These are phyloP conservation scores for Tautogolabrus adspersus DNA, from an alignment of 2,113 vertebrate genomes.

Conservation along the genomic window DNA sequence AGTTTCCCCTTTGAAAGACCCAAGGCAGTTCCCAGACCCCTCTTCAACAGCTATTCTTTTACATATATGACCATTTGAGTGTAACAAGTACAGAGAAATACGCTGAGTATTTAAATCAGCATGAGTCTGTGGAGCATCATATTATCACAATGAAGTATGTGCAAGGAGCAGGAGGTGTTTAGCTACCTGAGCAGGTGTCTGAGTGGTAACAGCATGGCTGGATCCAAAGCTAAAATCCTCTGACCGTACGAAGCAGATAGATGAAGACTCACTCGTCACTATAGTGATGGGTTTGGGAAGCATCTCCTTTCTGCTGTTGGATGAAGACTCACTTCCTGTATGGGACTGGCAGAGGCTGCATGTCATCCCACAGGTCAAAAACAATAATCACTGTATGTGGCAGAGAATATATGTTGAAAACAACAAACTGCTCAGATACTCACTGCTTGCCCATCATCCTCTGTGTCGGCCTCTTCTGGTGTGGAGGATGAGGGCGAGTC, in stretches of 20 bases:
- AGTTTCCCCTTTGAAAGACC: neutral
- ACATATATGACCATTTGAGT: too few species aligned
- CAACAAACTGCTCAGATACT: constrained; percentile 62
- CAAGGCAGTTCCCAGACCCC: neutral
- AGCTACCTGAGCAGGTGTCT: constrained; percentile 81
- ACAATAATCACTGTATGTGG: constrained; percentile 27
- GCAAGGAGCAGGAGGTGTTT: neutral
- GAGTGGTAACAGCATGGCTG: constrained; percentile 79
- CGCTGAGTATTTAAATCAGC: too few species aligned
- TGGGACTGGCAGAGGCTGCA: constrained; percentile 86
- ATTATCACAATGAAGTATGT: neutral
- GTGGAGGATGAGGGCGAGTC: constrained; percentile 87
- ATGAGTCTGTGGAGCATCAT: neutral
- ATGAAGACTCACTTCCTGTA: constrained; percentile 93
- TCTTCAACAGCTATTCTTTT: neutral
- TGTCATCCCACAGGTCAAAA: constrained; percentile 68
- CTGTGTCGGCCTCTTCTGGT: constrained; percentile 84
- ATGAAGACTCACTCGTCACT: constrained; percentile 89
- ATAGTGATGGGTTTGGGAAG: constrained; percentile 89
- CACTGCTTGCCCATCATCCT: constrained; percentile 86
- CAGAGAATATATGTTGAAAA: neutral
- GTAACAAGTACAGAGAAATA: neutral
- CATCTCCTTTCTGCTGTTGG: constrained; percentile 92
- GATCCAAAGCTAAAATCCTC: constrained; percentile 84
- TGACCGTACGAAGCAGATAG: constrained; percentile 85